Evolutionary conservation across 2,888 invertebrate genomes (phyloP).

Genomic region (Hartigia nigra): DNA sequence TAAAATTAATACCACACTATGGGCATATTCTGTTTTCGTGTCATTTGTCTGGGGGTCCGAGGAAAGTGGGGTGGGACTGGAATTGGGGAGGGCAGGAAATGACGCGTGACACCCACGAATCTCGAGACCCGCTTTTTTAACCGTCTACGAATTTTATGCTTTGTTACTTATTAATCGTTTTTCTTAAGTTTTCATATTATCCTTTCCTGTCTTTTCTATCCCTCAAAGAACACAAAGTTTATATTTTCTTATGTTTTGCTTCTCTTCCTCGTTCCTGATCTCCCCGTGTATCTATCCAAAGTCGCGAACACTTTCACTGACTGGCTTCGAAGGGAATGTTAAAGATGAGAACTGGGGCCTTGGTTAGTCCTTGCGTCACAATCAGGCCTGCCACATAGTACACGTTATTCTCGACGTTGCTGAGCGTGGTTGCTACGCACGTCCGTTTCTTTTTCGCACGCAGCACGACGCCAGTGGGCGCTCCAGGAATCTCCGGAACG

Average conservation of each 20-base stretch:
- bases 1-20: background rate
- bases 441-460: background rate
- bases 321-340: background rate
- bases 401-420: background rate
- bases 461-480: background rate
- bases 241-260: background rate
- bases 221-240: background rate
- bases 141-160: background rate
- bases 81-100: background rate
- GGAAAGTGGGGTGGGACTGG: background rate
- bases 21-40: background rate
- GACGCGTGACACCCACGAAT: background rate
- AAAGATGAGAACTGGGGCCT: background rate
- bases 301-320: background rate
- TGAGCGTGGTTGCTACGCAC: background rate
- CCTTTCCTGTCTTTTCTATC: background rate
- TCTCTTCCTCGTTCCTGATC: background rate
- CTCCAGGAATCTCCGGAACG: background rate
- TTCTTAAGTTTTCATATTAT: background rate
- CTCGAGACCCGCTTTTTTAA: background rate
- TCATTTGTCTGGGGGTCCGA: background rate
- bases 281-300: background rate
- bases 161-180: background rate
- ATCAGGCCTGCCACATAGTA: background rate
- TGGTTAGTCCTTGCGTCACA: background rate